Base-by-base conservation (phyloP, 30 jellyfish, hydroid and myxozoan genomes). In the Pseudorhiza aurosa region DNA sequence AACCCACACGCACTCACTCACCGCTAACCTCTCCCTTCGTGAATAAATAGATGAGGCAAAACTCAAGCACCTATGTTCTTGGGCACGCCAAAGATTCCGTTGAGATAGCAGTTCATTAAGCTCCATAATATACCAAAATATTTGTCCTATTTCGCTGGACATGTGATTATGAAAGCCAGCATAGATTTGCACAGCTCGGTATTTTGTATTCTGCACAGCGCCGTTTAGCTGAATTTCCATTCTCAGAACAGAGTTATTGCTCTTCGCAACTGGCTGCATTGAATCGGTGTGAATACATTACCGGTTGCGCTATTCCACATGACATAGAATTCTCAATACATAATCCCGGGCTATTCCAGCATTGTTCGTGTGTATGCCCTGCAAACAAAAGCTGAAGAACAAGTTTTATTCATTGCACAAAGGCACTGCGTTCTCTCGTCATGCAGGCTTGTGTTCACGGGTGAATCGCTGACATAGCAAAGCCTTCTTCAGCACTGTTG, bases 381-480 rank as follows among this genome's bases (percentile, higher is more conserved):
- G 43, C 77, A 76, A 60, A 76, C 88, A 76, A 76, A 76, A 76
- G 44, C 71, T 76, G 88, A 58, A 76, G 39, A 76, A 40, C 21
- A 50, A 47, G 65, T 43, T 56, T 47, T 24, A 5, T 36, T 26
- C 79, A 44, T 26, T 68, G 65, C 88, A 58, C 67, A 53, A 53
- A 76, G 59, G 57, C 88, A 72, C 29, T 43, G 56, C 77, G 58
- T n/a, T n/a, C 77, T 43, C 35, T 57, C 59, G 68, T 76, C 59
- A 51, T 76, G 88, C 79, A 39, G 69, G 72, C 21, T 19, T 36
- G 51, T 51, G 57, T 76, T 76, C 65, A 35, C 76, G 65, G 39
- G 65, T 51, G 79, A 59, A 76, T 76, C 88, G 88, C 78, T 76
- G 88, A 76, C 88, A 76, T 76, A 76, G 78, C 88, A 76, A 76